These are phyloP conservation scores for Drosophila pseudotalamancana DNA, from an alignment of 2,888 invertebrate species.

Conservation along the genomic window DNA sequence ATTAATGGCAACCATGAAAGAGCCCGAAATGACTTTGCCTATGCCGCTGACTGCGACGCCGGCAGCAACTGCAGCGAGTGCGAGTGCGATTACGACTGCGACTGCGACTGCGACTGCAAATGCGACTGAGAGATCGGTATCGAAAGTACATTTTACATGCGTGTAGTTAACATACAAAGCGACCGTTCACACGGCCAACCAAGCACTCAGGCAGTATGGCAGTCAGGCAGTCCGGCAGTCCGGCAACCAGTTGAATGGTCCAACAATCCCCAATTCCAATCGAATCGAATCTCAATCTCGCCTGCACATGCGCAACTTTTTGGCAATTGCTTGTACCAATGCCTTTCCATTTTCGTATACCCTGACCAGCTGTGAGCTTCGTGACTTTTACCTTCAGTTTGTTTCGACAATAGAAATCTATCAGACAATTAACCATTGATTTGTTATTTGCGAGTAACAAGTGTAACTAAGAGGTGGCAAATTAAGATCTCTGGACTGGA, in stretches of 20 bases:
- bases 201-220: slow-evolving; percentile 28
- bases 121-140: slow-evolving; percentile 61
- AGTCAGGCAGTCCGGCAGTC: slow-evolving; percentile 10
- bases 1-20: slow-evolving; percentile 76
- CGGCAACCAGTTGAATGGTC: slow-evolving; percentile 54
- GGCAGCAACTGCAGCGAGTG: slow-evolving; percentile 3
- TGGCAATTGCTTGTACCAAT: slow-evolving; percentile 51
- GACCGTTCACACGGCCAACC: slow-evolving; percentile 71
- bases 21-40: slow-evolving; percentile 62
- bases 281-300: slow-evolving; percentile 71
- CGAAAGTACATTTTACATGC: slow-evolving; percentile 78
- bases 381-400: background rate
- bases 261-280: slow-evolving; percentile 58
- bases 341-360: slow-evolving; percentile 71
- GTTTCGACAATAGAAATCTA: background rate
- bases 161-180: slow-evolving; percentile 78
- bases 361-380: slow-evolving; percentile 10
- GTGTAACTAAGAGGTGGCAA: too few species aligned
- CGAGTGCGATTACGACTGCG: slow-evolving; percentile 1
- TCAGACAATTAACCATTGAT: background rate
- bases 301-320: slow-evolving; percentile 71
- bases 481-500: too few species aligned
- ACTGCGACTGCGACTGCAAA: slow-evolving; percentile 25
- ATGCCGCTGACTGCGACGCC: slow-evolving; percentile 47
- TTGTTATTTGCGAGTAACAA: too few species aligned